Base-by-base conservation (phyloP, 1,140 invertebrate species). In the Ceratosolen solmsi region DNA sequence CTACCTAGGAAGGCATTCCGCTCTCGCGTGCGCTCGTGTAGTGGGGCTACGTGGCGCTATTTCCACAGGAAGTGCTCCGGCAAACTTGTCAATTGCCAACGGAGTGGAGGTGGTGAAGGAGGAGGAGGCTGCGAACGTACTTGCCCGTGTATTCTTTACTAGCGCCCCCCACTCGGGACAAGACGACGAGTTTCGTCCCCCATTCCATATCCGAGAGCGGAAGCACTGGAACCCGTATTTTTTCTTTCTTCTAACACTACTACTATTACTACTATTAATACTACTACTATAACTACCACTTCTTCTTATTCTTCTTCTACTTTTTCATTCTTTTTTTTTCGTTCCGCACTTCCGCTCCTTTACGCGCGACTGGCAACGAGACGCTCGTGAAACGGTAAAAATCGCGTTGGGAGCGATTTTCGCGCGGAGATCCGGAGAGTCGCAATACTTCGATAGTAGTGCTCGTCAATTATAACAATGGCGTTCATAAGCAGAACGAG, bases 1-100 rank as follows among this genome's bases (percentile, higher is more conserved):
- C 79, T 85, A 85, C 75, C 73, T 82, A 84, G 54, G 68, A 82
- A 83, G 83, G 81, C 80, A 83, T 79, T 77, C 72, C 73, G 58
- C 75, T 74, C 27, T 78, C 17, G 58, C 9, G 49, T 27, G 46
- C 17, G 17, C 63, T 33, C 41, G 17, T n/a, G 65, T 7, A 20
- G 36, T 17, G 33, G 27, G n/a, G 22, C 13, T 79, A 25, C 65
- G 49, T 58, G 54, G 72, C 72, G 72, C 72, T 38, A 79, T 56
- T 54, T 56, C 27, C 70, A 63, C 51, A 46, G 78, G 70, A 80
- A 80, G 77, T 71, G 25, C 73, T 13, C 33, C 36, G 36, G 71
- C 30, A 54, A 68, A 54, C 75, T 54, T 73, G 75, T 77, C 58
- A 49, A 77, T 49, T 63, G 56, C 54, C 54, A 33, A 41, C 5